Percentiles rank a stretch among this genome's conserved stretches.
Conservation (phyloP, 1,140 invertebrate species). For the Atta texana region DNA sequence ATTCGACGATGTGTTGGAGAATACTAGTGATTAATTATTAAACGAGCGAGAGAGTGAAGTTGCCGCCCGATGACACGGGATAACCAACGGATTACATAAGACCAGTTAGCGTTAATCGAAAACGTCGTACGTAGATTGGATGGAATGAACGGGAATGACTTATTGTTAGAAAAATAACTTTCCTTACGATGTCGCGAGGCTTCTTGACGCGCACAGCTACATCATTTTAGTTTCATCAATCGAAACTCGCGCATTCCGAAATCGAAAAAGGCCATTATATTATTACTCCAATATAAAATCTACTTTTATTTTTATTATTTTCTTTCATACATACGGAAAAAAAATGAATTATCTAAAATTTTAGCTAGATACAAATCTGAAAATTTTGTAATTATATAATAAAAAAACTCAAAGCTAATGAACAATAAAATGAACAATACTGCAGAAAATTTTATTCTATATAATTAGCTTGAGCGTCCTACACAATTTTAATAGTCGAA, state of each 20-base stretch:
- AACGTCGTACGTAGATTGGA: slow-evolving; percentile 47
- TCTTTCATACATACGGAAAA: background rate
- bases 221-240: background rate
- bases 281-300: background rate
- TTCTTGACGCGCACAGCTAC: background rate
- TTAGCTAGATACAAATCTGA: no score
- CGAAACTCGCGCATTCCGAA: background rate
- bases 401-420: no score
- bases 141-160: slow-evolving; percentile 37
- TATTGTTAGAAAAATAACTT: slow-evolving; percentile 46
- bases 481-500: no score
- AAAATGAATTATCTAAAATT: no score
- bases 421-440: no score
- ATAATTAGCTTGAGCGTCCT: no score
- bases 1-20: background rate
- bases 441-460: no score
- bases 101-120: slow-evolving; percentile 55
- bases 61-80: background rate
- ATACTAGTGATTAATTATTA: slow-evolving; percentile 53
- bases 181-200: slow-evolving; percentile 4
- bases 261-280: background rate
- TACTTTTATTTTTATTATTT: background rate
- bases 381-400: no score
- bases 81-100: slow-evolving; percentile 50
- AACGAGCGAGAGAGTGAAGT: slow-evolving; percentile 40